These are phyloP conservation scores for Cyclura pinguis DNA, from an alignment of 2,797 vertebrate species.

Conservation along the genomic window DNA sequence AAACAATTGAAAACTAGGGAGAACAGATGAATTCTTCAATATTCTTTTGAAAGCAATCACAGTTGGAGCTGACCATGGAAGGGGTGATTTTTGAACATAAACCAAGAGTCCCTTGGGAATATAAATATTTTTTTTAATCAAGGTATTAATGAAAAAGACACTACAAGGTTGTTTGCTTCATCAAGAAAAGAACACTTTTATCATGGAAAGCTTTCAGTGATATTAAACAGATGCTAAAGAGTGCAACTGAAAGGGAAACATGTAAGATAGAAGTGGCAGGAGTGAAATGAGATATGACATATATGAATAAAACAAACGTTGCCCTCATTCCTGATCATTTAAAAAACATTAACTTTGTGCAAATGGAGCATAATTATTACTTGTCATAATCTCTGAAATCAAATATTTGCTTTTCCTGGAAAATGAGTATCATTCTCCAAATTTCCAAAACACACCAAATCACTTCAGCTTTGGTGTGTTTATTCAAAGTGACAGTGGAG, in stretches of 20 bases:
- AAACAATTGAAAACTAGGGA: too few relatives aligned
- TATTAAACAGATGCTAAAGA: slow-evolving; percentile 34
- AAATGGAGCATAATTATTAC: slow-evolving; percentile 19
- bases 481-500: neutral
- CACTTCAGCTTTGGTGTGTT: slow-evolving; percentile 20
- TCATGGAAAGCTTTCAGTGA: slow-evolving; percentile 30
- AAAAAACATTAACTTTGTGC: neutral
- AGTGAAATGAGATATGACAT: slow-evolving; percentile 13
- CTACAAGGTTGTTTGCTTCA: neutral
- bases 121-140: slow-evolving; percentile 27
- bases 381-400: slow-evolving; percentile 15
- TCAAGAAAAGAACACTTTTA: slow-evolving; percentile 4
- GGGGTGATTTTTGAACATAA: too few relatives aligned
- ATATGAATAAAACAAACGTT: neutral
- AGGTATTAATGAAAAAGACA: slow-evolving; percentile 34
- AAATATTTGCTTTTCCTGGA: neutral
- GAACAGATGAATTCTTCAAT: too few relatives aligned
- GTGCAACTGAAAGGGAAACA: slow-evolving; percentile 39
- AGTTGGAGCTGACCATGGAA: too few relatives aligned
- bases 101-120: neutral
- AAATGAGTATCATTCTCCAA: neutral
- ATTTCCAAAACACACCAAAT: neutral
- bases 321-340: neutral
- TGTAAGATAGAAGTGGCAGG: accelerated
- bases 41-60: too few relatives aligned